phyloP scores from a whole-genome alignment of 2,888 invertebrate genomes.

The Cancer borealis region DNA sequence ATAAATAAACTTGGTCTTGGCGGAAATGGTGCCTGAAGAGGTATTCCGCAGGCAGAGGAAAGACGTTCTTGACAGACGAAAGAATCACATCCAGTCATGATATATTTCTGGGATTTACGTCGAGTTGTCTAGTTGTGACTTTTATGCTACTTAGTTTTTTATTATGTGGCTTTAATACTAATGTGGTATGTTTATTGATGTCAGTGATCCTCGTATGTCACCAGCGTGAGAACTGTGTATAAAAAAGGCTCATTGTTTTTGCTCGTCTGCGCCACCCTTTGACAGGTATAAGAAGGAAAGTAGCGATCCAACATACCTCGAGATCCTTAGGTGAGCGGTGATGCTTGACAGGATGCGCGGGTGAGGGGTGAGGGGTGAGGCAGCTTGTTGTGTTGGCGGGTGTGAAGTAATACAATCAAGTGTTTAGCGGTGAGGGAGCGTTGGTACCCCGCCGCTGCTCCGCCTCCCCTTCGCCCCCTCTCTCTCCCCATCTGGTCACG shows the following conservation, averaged over 20 bases:
- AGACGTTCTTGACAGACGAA: neutral
- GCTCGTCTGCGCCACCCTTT: neutral
- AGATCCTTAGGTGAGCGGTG: neutral
- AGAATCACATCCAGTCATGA: constrained; percentile 3
- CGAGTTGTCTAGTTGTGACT: neutral
- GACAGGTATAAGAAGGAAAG: neutral
- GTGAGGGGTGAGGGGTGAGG: neutral
- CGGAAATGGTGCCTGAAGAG: neutral
- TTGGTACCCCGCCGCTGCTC: neutral
- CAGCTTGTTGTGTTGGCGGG: neutral
- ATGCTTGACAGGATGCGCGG: neutral
- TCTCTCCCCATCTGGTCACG: neutral
- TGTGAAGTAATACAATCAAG: constrained; percentile 12
- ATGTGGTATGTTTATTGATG: neutral
- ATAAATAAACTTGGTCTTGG: neutral
- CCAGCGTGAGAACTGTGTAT: neutral
- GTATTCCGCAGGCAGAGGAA: neutral
- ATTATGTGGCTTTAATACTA: neutral
- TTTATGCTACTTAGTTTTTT: neutral
- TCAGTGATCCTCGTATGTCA: neutral
- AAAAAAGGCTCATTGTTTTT: neutral
- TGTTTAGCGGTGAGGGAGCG: neutral
- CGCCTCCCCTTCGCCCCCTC: neutral
- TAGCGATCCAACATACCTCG: neutral
- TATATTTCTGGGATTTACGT: neutral